These are phyloP conservation scores for Nibea albiflora DNA, from an alignment of 2,113 vertebrate species.

Conservation along the genomic window DNA sequence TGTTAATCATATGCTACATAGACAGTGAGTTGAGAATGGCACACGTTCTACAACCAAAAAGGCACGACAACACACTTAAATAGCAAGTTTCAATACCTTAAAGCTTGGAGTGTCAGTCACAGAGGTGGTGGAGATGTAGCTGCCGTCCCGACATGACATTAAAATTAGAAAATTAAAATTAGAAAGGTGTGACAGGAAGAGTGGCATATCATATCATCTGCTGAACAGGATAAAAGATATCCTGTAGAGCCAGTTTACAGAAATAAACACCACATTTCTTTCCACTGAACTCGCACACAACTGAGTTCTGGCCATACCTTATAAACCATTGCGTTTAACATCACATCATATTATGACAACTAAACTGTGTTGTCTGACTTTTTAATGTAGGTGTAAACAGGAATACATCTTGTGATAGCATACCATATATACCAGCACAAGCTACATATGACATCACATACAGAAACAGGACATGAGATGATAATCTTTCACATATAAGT, in stretches of 20 bases:
- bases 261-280: too few relatives aligned
- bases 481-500: too few relatives aligned
- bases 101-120: conserved; percentile 63
- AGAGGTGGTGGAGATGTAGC: neutral
- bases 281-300: neutral
- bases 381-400: neutral
- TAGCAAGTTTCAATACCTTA: conserved; percentile 63
- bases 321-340: too few relatives aligned
- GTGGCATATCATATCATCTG: too few relatives aligned
- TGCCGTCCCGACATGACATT: conserved; percentile 3
- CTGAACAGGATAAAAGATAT: neutral
- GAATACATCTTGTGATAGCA: neutral
- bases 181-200: neutral
- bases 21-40: neutral
- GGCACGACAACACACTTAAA: neutral
- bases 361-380: neutral
- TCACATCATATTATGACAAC: neutral
- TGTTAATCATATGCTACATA: neutral
- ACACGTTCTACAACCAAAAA: neutral
- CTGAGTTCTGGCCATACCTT: neutral
- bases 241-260: too few relatives aligned
- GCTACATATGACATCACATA: too few relatives aligned
- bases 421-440: too few relatives aligned
- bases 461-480: too few relatives aligned
- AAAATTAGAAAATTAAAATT: too few relatives aligned